Conservation (phyloP, 2,888 invertebrate species). For the Oscheius myriophilus region DNA sequence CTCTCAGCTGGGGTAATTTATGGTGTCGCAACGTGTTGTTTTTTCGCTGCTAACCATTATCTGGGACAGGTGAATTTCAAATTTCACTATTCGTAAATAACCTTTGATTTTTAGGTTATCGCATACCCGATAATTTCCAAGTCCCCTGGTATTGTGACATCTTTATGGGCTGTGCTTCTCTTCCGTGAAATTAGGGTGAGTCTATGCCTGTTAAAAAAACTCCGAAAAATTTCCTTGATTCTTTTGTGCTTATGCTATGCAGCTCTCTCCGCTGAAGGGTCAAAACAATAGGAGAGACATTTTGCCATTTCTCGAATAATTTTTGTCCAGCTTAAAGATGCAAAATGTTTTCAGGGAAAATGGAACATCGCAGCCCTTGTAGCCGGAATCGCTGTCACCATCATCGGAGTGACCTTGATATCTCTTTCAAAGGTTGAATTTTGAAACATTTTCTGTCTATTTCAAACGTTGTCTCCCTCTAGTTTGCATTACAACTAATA, state of each 20-base stretch:
- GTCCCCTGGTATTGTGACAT: constrained; percentile 51
- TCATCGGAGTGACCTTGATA: constrained; percentile 47
- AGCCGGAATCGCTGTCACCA: constrained; percentile 40
- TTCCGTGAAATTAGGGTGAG: constrained; percentile 51
- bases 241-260: neutral
- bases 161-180: constrained; percentile 52
- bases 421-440: constrained; percentile 56
- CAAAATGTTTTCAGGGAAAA: constrained; percentile 49
- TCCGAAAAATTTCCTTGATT: neutral
- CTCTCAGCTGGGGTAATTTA: constrained; percentile 47
- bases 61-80: constrained; percentile 48
- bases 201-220: too few relatives aligned
- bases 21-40: constrained; percentile 43
- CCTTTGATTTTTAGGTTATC: constrained; percentile 40
- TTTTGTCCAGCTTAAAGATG: too few relatives aligned
- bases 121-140: constrained; percentile 54
- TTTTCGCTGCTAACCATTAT: constrained; percentile 56
- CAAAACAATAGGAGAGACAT: too few relatives aligned
- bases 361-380: constrained; percentile 41
- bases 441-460: too few relatives aligned
- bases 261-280: too few relatives aligned
- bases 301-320: neutral
- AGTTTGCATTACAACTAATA: too few relatives aligned
- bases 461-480: too few relatives aligned
- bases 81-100: neutral